Evolutionary conservation across 2,797 vertebrate species (phyloP).

Genomic region (Huso huso): DNA sequence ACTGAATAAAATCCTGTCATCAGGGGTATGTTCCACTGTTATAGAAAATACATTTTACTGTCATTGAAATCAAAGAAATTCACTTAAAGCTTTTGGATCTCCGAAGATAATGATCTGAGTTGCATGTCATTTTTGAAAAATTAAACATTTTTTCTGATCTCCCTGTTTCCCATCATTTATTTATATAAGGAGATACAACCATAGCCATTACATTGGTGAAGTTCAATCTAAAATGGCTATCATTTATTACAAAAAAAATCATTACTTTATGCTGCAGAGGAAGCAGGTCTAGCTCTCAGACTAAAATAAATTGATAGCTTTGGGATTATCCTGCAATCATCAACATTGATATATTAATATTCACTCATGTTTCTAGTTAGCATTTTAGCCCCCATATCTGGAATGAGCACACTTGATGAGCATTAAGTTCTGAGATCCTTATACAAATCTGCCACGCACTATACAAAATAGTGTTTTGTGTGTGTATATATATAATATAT

Average conservation of each 20-base stretch:
- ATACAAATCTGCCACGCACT: neutral
- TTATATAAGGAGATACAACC: conserved; percentile 36
- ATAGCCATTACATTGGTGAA: conserved; percentile 35
- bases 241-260: conserved; percentile 33
- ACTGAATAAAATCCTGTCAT: conserved; percentile 4
- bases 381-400: conserved; percentile 3
- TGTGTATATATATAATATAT: too few species aligned
- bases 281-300: conserved; percentile 14
- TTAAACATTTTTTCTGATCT: conserved; percentile 43
- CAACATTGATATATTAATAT: conserved; percentile 11
- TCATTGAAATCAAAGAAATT: conserved; percentile 30
- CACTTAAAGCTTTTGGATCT: conserved; percentile 36
- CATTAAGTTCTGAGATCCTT: neutral
- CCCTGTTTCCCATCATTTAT: conserved; percentile 43
- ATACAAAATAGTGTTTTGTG: too few species aligned
- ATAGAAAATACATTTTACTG: conserved; percentile 26
- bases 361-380: conserved; percentile 14
- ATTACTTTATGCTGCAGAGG: conserved; percentile 26
- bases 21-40: conserved; percentile 33
- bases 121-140: conserved; percentile 46
- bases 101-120: conserved; percentile 36
- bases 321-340: conserved; percentile 10
- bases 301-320: conserved; percentile 19
- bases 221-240: conserved; percentile 29
- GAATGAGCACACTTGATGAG: neutral